Evolutionary conservation across 2,113 vertebrate genomes (phyloP).

Genomic region (Lutjanus erythropterus): DNA sequence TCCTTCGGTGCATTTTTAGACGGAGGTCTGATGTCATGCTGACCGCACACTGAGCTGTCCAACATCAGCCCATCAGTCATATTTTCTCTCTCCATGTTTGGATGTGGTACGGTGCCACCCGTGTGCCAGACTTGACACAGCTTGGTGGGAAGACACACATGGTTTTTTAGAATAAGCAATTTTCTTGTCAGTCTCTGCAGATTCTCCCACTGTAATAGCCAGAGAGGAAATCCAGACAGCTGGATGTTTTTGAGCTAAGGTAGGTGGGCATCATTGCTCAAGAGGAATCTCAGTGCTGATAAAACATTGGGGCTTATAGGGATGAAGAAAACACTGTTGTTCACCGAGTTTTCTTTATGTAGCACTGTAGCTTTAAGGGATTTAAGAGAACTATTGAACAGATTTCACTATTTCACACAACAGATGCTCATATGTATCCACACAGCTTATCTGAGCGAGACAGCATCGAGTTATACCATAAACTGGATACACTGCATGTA

Average conservation of each 20-base stretch:
- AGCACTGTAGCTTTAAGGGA: background rate
- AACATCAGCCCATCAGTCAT: conserved; percentile 34
- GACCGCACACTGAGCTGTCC: conserved; percentile 2
- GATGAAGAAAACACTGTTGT: conserved; percentile 19
- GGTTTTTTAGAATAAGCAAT: conserved; percentile 29
- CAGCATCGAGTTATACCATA: background rate
- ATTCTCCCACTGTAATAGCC: background rate
- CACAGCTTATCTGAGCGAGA: conserved; percentile 10
- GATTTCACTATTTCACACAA: conserved; percentile 41
- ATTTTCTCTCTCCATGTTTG: conserved; percentile 33
- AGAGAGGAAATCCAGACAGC: conserved; percentile 17
- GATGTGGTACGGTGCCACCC: conserved; percentile 8
- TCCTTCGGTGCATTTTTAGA: conserved; percentile 46
- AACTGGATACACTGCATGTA: background rate
- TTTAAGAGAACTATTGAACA: conserved; percentile 21
- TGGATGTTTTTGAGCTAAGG: background rate
- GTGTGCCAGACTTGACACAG: conserved; percentile 22
- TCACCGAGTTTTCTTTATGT: conserved; percentile 14
- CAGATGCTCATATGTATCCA: conserved; percentile 38
- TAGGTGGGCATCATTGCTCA: conserved; percentile 17
- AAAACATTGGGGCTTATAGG: conserved; percentile 12
- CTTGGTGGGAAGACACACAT: conserved; percentile 47
- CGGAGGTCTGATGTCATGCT: conserved; percentile 8
- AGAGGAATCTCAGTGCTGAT: conserved; percentile 17
- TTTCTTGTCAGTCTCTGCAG: conserved; percentile 41